Evolutionary conservation across 2,888 invertebrate species (phyloP).

Genomic region (Rhogogaster chlorosoma): DNA sequence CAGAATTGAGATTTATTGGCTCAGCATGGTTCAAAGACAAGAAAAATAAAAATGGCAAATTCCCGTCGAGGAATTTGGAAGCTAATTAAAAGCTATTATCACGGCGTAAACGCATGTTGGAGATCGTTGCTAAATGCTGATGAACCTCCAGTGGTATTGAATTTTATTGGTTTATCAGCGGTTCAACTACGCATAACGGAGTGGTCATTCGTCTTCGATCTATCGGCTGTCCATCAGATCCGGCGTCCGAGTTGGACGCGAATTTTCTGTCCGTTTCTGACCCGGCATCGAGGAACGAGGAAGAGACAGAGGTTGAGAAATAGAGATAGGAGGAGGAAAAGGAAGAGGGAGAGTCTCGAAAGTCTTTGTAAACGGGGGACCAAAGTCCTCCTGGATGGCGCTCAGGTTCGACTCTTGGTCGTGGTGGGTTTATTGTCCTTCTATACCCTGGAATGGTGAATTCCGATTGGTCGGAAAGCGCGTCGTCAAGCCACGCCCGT

Average conservation of each 20-base stretch:
- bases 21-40: neutral
- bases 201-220: slow-evolving; percentile 47
- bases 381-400: slow-evolving; percentile 42
- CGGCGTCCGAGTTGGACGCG: neutral
- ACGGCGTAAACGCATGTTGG: neutral
- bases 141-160: neutral
- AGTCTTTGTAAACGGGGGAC: slow-evolving; percentile 35
- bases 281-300: neutral
- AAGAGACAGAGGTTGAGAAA: neutral
- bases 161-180: slow-evolving; percentile 44
- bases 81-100: slow-evolving; percentile 14
- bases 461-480: slow-evolving; percentile 75
- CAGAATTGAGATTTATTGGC: neutral
- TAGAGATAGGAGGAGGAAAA: neutral
- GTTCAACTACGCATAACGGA: slow-evolving; percentile 2
- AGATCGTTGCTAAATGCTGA: slow-evolving; percentile 6
- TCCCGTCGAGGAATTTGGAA: neutral
- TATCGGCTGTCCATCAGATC: slow-evolving; percentile 43
- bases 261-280: slow-evolving; percentile 7
- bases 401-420: slow-evolving; percentile 51
- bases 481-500: slow-evolving; percentile 71
- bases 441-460: slow-evolving; percentile 71
- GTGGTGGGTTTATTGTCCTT: slow-evolving; percentile 71
- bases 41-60: neutral
- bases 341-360: neutral